These are phyloP conservation scores for Chrysolina haemoptera DNA, from an alignment of 2,888 invertebrate species.

Conservation along the genomic window DNA sequence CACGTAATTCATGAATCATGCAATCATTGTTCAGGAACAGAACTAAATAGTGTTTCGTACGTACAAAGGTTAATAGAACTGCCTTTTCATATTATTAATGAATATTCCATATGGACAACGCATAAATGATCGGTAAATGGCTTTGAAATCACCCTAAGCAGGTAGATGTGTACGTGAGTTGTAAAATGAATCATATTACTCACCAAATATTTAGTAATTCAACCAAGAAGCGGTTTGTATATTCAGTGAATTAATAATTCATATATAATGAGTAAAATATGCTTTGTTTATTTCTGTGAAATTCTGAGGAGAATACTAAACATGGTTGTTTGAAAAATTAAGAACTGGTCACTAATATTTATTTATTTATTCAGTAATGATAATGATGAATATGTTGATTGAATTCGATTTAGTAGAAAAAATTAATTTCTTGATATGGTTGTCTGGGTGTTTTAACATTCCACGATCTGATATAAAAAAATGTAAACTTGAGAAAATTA, in stretches of 20 bases:
- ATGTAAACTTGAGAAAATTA: too few species aligned
- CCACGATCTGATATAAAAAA: too few species aligned
- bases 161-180: constrained; percentile 3
- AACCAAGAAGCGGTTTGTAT: background rate
- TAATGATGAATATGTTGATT: too few species aligned
- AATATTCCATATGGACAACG: background rate
- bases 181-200: background rate
- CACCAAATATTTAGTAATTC: background rate
- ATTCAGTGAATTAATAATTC: background rate
- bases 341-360: too few species aligned
- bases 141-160: background rate
- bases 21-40: background rate
- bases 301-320: background rate
- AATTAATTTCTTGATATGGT: too few species aligned
- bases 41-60: too few species aligned
- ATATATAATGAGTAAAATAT: background rate
- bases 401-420: too few species aligned
- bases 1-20: too few species aligned
- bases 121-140: background rate
- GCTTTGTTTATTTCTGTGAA: background rate
- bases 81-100: background rate
- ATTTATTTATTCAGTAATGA: too few species aligned
- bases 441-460: too few species aligned
- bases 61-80: too few species aligned
- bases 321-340: background rate